Base-by-base conservation (phyloP, 2,888 invertebrate species). In the Synanthedon vespiformis region DNA sequence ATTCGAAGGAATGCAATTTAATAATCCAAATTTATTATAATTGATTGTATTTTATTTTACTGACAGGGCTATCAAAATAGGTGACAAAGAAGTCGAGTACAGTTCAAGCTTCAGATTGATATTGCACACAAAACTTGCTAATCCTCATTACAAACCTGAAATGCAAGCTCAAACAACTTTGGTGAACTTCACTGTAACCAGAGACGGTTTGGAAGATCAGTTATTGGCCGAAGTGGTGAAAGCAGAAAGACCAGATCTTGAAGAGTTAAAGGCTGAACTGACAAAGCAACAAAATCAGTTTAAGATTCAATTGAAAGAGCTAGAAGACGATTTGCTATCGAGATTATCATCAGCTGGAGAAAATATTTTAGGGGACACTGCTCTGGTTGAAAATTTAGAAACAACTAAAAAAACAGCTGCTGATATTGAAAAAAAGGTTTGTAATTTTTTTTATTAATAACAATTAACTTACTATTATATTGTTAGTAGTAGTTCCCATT, bases 141-240 rank as follows among this genome's bases (percentile, higher is more conserved):
- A 98, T 88, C 98, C 98, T 11, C 98, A 98, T 86, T 98, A 98
- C 77, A 96, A 98, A 73, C 98, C 98, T 1, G 98, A 98, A 89
- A 96, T 98, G 95, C 98, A 98, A 84, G 98, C 98, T 12, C 98
- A 98, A 86, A 96, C 97, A 0, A 98, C 98, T 2, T 88, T 98
- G 55, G 97, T 98, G 59, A 98, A 98, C 84, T 98, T 98, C 70
- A 98, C 98, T 10, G 98, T 98, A 6, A 98, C 98, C 6, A 91
- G 96, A 67, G 98, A 98, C 72, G 98, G 98, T 8, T 85, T 98
- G 50, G 98, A 98, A 87, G 98, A 98, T 79, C 98, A 98, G 79
- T 89, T 98, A 14, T 85, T 98, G 54, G 98, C 97, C 13, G 97
- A 97, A 89, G 98, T 98, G 12, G 98, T 98, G 0, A 97, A 97